Base-by-base conservation (phyloP, 2,888 invertebrate genomes). In the Drosophila demipolita region DNA sequence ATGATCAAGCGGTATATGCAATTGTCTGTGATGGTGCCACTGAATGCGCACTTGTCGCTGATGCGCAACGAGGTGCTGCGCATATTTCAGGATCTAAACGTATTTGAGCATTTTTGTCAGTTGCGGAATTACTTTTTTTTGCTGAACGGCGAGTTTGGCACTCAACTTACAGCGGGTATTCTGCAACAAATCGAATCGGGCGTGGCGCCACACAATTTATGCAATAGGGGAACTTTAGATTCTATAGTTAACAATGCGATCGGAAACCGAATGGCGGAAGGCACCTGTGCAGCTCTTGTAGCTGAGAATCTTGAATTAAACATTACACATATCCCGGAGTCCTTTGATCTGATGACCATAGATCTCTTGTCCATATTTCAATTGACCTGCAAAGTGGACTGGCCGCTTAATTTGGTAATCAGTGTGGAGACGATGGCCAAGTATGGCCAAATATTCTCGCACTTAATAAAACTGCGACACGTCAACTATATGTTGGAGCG, bases 381-480 rank as follows among this genome's bases (percentile, higher is more conserved):
- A 0, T 93, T 97, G 5, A 95, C 95, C 3, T 97, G 97, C 91
- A 94, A 95, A 15, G 95, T 96, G 12, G 92, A 94, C 4, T 97
- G 97, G 97, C 97, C 97, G 0, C 91, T 97, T 1, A 97, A 96
- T 92, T 95, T 97, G 48, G 94, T 97, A 61, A 92, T 97, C 61
- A 96, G 96, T 9, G 95, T 95, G 0, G 96, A 96, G 78, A 95
- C 96, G 0, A 92, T 97, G 73, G 92, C 94, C 17, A 95, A 96
- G 80, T 97, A 97, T 86, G 95, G 95, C 0, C 95, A 95, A 81
- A 95, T 97, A 1, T 97, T 97, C 89, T 96, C 95, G 88, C 96
- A 96, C 91, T 92, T 97, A 45, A 90, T 97, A 61, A 96, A 96
- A 92, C 94, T 97, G 84, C 95, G 96, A 62, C 94, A 97, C 64